phyloP scores from a whole-genome alignment of 2,888 invertebrate genomes.

The Villa cingulata region DNA sequence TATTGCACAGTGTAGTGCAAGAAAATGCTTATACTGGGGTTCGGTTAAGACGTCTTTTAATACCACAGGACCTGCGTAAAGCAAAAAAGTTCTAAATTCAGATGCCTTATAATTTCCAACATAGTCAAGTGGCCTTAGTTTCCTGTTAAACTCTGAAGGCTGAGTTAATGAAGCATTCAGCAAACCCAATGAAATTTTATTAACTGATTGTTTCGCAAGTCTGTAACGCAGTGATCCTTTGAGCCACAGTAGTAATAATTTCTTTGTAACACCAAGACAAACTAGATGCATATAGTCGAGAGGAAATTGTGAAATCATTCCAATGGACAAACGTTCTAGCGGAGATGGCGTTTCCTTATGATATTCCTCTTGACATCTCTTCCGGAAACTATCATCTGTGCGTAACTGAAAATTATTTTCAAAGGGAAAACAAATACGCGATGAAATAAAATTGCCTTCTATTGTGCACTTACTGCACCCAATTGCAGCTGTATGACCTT shows the following conservation, averaged over 20 bases:
- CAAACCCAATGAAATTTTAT: background rate
- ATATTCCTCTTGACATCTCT: no score
- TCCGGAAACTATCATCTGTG: no score
- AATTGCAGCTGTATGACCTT: background rate
- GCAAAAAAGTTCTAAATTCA: no score
- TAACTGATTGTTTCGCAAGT: no score
- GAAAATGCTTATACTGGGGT: conserved; percentile 10
- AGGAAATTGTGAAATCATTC: conserved; percentile 1
- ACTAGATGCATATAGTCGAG: conserved; percentile 1
- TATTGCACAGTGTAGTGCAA: conserved; percentile 5
- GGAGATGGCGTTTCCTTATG: background rate
- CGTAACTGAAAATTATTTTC: no score
- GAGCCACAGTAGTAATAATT: no score
- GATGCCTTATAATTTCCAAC: conserved; percentile 13
- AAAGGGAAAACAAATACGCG: background rate
- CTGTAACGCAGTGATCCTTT: no score
- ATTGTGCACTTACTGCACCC: no score
- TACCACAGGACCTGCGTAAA: conserved; percentile 7
- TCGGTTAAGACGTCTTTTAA: conserved; percentile 7
- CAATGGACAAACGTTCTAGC: background rate
- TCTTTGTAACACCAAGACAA: no score
- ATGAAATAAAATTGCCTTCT: background rate
- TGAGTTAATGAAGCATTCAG: no score
- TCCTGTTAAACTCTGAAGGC: conserved; percentile 10
- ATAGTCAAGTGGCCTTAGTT: conserved; percentile 13